A percentile compares a stretch with the other conserved stretches of the same genome.
Evolutionary conservation across 2,888 invertebrate genomes (phyloP).

Genomic region (Pardosa pseudoannulata): DNA sequence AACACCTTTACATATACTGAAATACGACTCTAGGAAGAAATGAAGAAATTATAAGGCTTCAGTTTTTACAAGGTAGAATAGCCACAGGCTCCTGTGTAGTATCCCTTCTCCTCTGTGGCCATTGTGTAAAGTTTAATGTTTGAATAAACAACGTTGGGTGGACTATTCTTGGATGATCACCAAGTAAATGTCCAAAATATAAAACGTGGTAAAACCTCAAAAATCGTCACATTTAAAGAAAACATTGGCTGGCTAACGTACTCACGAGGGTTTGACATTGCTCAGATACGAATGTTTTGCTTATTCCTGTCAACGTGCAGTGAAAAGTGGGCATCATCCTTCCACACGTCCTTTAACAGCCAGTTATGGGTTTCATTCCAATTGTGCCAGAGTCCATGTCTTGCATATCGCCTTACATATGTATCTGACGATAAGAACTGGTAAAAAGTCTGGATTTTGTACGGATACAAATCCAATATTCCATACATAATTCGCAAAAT

Average conservation of each 20-base stretch:
- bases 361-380: conserved; percentile 16
- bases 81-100: too few species aligned
- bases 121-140: too few species aligned
- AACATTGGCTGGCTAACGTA: conserved; percentile 7
- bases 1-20: too few species aligned
- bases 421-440: conserved; percentile 7
- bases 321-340: conserved; percentile 6
- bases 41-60: too few species aligned
- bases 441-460: background rate
- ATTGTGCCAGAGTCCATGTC: background rate
- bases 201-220: background rate
- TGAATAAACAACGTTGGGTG: too few species aligned
- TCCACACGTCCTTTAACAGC: background rate
- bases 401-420: background rate
- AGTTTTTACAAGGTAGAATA: too few species aligned
- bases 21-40: too few species aligned
- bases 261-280: conserved; percentile 2
- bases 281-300: background rate
- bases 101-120: too few species aligned
- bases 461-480: conserved; percentile 14
- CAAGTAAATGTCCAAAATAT: background rate
- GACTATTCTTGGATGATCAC: too few species aligned
- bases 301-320: background rate
- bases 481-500: background rate
- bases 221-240: background rate